These are phyloP conservation scores for Pseudobourletiella spinata DNA, from an alignment of 1,140 invertebrate species.

Conservation along the genomic window DNA sequence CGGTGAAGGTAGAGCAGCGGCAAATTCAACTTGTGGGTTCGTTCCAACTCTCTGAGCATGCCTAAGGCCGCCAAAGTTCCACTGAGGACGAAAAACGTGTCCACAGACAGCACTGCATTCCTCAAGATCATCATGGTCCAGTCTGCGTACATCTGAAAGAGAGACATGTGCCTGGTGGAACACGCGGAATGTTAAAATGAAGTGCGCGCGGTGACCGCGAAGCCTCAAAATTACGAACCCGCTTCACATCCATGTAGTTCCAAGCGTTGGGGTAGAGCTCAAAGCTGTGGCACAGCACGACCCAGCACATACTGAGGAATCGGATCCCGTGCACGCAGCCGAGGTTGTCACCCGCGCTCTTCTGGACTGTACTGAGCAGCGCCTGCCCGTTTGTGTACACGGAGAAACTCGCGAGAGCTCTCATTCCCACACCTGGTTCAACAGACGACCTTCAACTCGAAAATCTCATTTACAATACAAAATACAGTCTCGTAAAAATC, in stretches of 20 bases:
- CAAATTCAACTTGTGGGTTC: slow-evolving; percentile 18
- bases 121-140: slow-evolving; percentile 22
- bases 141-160: not conserved
- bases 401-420: slow-evolving; percentile 38
- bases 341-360: slow-evolving; percentile 28
- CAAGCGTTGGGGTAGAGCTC: slow-evolving; percentile 52
- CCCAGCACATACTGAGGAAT: slow-evolving; percentile 46
- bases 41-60: slow-evolving; percentile 15
- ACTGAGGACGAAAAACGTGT: slow-evolving; percentile 44
- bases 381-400: slow-evolving; percentile 42
- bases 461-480: not conserved
- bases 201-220: too few species aligned
- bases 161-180: too few species aligned
- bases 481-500: too few species aligned
- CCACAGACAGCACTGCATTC: slow-evolving; percentile 44
- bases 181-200: too few species aligned
- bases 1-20: too few species aligned
- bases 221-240: too few species aligned
- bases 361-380: slow-evolving; percentile 39
- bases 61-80: slow-evolving; percentile 18
- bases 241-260: too few species aligned
- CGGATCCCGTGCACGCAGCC: slow-evolving; percentile 41
- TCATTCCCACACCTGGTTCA: not conserved
- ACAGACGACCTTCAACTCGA: not conserved
- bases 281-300: slow-evolving; percentile 45